Base-by-base conservation (phyloP, 2,113 vertebrate species). In the Deroptyus accipitrinus region DNA sequence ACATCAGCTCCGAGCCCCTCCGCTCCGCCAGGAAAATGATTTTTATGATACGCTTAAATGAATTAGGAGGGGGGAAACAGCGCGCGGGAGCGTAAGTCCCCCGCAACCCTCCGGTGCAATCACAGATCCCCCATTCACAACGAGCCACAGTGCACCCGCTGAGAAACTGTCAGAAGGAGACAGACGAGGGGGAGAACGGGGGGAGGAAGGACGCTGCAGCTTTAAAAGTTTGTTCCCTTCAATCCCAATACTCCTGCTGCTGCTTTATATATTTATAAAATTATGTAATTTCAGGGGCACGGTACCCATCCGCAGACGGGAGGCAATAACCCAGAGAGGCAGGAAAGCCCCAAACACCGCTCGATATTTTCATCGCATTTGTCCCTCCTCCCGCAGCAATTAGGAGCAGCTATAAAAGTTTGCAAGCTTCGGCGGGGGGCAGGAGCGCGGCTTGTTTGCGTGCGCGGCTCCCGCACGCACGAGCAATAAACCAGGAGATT, bases 211-310 rank as follows among this genome's bases (percentile, higher is more conserved):
- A 96, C 97, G 92, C 97, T 97, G 97, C 97, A 95, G 94, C 98
- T 98, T 97, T 97, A 97, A 98, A 98, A 98, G 97, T 98, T 98
- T 97, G 96, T 98, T 97, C 95, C 89, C 90, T 94, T 46, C 86
- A 95, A 96, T 96, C 97, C 92, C 95, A 86, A 94, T 90, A 94
- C 85, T 90, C 95, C 30, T 11, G 86, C 72, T 81, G 88, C 73
- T 96, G 95, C 96, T 95, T 92, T 89, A 91, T 94, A 95, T 96
- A 94, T 96, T 95, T 95, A 96, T 89, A 89, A 95, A 96, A 94
- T 95, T 92, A 95, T 97, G 96, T 96, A 95, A 97, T 97, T 96
- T 86, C 88, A 86, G 90, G 87, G 79, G 83, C 94, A 91, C 93
- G 7, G 92, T 83, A 95, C 86, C 90, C 95, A 91, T 91, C 73